Evolutionary conservation across 2,888 invertebrate genomes (phyloP).

Genomic region (Schizotus pectinicornis): DNA sequence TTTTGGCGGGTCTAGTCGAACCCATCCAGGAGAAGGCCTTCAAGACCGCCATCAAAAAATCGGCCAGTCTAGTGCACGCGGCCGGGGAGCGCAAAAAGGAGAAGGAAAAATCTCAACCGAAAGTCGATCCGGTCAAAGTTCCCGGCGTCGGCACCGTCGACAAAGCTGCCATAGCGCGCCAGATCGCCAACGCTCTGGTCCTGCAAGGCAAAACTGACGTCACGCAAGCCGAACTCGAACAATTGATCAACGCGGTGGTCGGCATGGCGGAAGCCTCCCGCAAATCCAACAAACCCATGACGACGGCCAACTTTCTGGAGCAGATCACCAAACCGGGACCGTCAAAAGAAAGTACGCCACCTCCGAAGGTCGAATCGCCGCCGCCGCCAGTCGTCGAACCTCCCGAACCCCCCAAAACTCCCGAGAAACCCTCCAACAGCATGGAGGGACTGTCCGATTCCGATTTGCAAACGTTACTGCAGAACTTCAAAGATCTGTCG

Average conservation of each 20-base stretch:
- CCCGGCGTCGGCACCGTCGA: constrained; percentile 76
- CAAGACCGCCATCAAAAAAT: constrained; percentile 76
- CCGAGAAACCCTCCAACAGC: constrained; percentile 33
- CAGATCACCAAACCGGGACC: constrained; percentile 35
- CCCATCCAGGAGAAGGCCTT: constrained; percentile 71
- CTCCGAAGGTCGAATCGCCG: neutral
- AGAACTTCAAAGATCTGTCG: constrained; percentile 81
- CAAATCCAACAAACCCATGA: constrained; percentile 60
- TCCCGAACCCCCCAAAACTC: constrained; percentile 29
- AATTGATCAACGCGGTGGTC: constrained; percentile 79
- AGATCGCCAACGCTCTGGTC: constrained; percentile 80
- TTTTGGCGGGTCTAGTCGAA: constrained; percentile 57
- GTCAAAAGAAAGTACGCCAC: constrained; percentile 17
- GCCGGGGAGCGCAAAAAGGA: constrained; percentile 62
- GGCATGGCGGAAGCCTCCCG: constrained; percentile 70
- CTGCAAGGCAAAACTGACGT: constrained; percentile 83
- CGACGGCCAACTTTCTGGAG: constrained; percentile 61
- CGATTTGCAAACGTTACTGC: constrained; percentile 78
- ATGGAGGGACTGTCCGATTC: constrained; percentile 82
- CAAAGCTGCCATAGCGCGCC: constrained; percentile 79
- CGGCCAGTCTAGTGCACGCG: constrained; percentile 75
- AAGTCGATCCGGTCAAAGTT: constrained; percentile 63
- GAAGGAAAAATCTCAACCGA: constrained; percentile 51
- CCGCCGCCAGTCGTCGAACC: neutral
- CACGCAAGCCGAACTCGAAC: constrained; percentile 78